phyloP scores from a whole-genome alignment of 1,140 invertebrate species.

The Philopotamus ludificatus region DNA sequence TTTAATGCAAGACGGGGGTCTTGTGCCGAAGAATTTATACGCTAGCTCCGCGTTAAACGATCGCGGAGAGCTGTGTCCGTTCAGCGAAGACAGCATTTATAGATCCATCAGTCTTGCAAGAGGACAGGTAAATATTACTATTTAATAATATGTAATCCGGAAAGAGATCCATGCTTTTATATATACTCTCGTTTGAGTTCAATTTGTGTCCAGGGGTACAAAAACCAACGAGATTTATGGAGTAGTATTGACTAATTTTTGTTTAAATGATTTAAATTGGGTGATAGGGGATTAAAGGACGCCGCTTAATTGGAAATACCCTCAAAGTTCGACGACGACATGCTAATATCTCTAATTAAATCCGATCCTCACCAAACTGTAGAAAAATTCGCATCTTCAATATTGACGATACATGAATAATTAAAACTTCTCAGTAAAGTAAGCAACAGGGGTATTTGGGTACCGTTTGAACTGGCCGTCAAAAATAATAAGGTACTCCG shows the following conservation, averaged over 20 bases:
- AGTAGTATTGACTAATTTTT: not conserved
- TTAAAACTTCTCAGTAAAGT: no score
- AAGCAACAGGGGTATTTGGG: no score
- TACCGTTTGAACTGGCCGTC: no score
- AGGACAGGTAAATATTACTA: conserved; percentile 55
- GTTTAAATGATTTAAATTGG: not conserved
- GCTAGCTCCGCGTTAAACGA: conserved; percentile 58
- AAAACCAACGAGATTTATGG: not conserved
- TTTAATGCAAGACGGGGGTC: conserved; percentile 79
- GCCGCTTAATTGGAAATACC: not conserved
- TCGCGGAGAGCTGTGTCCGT: conserved; percentile 53
- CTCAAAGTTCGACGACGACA: no score
- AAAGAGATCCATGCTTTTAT: no score
- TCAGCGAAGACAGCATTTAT: conserved; percentile 72
- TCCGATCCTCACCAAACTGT: no score
- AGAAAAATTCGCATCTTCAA: no score
- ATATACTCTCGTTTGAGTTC: no score
- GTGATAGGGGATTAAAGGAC: not conserved
- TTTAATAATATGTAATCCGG: no score
- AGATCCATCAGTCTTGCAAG: conserved; percentile 66
- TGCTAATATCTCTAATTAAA: no score
- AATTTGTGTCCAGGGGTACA: not conserved
- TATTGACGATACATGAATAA: no score
- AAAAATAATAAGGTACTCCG: no score
- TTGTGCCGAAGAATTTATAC: conserved; percentile 88